phyloP scores from a whole-genome alignment of 2,113 vertebrate species.

The Isurus oxyrinchus region DNA sequence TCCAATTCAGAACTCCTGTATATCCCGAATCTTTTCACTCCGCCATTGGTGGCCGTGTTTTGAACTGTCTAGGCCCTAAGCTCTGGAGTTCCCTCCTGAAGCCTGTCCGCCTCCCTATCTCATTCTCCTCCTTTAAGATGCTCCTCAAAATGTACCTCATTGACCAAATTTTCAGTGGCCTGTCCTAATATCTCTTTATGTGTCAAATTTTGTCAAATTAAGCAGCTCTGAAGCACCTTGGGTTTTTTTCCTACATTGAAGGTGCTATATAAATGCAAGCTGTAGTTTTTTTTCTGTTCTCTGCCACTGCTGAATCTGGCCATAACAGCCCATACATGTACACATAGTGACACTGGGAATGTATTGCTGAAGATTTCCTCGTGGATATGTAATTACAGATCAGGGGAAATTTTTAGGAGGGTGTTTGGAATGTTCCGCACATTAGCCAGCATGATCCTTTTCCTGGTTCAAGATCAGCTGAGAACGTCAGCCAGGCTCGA shows the following conservation, averaged over 20 bases:
- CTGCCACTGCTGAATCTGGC: not conserved
- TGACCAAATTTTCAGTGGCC: not conserved
- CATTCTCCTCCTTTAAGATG: not conserved
- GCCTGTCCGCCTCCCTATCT: not conserved
- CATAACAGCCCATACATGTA: not conserved
- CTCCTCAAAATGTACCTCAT: not conserved
- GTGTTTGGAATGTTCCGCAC: not conserved
- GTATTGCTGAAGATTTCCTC: not conserved
- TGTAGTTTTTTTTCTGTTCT: not conserved
- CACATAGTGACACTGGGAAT: not conserved
- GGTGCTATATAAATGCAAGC: not conserved
- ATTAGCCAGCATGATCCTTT: not conserved
- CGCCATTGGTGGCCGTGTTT: not conserved
- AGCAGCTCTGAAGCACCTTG: not conserved
- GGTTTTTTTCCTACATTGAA: not conserved
- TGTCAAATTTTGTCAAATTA: not conserved
- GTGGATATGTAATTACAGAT: not conserved
- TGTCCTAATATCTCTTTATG: not conserved
- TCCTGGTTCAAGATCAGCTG: not conserved
- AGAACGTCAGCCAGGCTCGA: not conserved
- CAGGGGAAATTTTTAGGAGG: not conserved
- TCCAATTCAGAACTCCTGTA: not conserved
- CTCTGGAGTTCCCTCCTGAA: not conserved
- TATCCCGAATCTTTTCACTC: not conserved
- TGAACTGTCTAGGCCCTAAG: not conserved